Evolutionary conservation across 2,797 vertebrate genomes (phyloP).

Genomic region (Falco naumanni): DNA sequence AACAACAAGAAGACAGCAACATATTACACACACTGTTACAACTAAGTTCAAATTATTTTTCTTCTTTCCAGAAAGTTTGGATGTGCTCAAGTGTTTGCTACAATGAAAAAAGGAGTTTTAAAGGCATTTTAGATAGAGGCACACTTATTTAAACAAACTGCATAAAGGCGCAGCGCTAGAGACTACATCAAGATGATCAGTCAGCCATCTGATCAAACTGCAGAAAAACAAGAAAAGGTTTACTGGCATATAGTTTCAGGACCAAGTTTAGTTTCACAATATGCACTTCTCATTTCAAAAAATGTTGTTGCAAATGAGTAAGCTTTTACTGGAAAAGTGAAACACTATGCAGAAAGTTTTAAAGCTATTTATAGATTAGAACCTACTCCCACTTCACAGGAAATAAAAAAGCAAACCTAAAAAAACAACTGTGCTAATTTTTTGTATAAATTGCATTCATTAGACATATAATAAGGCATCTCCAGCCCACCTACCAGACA

Average conservation of each 20-base stretch:
- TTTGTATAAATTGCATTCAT: not conserved
- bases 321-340: not conserved
- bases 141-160: not conserved
- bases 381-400: not conserved
- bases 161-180: not conserved
- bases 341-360: not conserved
- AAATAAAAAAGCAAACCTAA: not conserved
- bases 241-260: not conserved
- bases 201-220: not conserved
- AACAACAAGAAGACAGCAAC: not conserved
- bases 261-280: not conserved
- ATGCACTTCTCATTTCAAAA: not conserved
- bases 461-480: not conserved
- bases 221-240: not conserved
- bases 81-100: not conserved
- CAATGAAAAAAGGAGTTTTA: not conserved
- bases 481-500: not conserved
- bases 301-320: not conserved
- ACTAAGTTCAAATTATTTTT: not conserved
- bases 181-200: not conserved
- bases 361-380: not conserved
- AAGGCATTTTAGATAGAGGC: not conserved
- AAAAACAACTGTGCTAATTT: not conserved
- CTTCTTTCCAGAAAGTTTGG: not conserved
- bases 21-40: not conserved